Evolutionary conservation across 2,888 invertebrate genomes (phyloP).

Genomic region (Doris montereyensis): DNA sequence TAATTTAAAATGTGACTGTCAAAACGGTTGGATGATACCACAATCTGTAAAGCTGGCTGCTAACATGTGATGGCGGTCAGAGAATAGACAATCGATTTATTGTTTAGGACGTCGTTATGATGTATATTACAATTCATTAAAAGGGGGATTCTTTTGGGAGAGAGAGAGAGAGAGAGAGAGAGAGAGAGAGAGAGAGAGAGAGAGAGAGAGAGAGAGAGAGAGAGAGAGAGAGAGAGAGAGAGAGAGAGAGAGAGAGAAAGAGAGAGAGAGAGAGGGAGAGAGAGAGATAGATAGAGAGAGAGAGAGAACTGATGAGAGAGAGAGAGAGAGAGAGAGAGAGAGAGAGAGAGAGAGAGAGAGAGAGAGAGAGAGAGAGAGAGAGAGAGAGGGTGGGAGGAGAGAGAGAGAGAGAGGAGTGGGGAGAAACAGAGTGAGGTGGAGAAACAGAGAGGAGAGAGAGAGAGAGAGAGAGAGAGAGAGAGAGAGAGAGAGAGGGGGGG

Average conservation of each 20-base stretch:
- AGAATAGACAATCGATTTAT: too few species aligned
- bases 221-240: constrained; percentile 18
- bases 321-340: neutral
- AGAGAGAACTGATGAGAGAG: neutral
- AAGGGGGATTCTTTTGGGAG: too few species aligned
- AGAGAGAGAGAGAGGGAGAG: neutral
- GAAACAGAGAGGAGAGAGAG: neutral
- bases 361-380: neutral
- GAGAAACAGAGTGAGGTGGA: neutral
- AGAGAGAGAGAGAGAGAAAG: neutral
- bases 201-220: constrained; percentile 1
- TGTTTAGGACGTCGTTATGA: too few species aligned
- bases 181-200: neutral
- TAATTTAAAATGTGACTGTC: too few species aligned
- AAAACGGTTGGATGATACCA: too few species aligned
- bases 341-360: neutral
- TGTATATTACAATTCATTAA: too few species aligned
- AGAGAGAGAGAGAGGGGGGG: neutral
- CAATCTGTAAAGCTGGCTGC: too few species aligned
- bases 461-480: neutral
- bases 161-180: neutral
- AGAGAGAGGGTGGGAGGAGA: neutral
- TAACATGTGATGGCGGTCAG: too few species aligned
- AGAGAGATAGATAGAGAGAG: neutral
- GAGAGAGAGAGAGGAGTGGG: neutral